Percentiles rank a stretch among this genome's conserved stretches.
Evolutionary conservation across 1,140 invertebrate species (phyloP).

Genomic region (Neelides sp.): DNA sequence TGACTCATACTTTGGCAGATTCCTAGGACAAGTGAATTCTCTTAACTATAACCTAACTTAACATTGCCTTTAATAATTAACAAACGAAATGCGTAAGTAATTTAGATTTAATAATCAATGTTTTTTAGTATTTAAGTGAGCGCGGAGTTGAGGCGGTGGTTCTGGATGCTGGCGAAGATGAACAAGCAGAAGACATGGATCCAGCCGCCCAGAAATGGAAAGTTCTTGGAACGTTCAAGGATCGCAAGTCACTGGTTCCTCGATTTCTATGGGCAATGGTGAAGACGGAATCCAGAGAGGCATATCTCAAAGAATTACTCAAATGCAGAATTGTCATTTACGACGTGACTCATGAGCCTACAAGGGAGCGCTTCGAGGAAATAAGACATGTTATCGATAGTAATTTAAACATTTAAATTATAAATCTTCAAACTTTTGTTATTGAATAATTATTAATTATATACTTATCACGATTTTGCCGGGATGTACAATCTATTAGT

Average conservation of each 20-base stretch:
- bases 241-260: constrained; percentile 7
- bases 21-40: constrained; percentile 18
- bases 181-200: constrained; percentile 2
- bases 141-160: background rate
- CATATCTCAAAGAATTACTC: constrained; percentile 18
- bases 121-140: constrained; percentile 14
- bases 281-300: constrained; percentile 16
- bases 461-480: constrained; percentile 27
- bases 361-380: constrained; percentile 20
- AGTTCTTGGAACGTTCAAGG: constrained; percentile 13
- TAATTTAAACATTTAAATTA: constrained; percentile 25
- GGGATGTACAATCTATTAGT: constrained; percentile 15
- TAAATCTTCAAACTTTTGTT: background rate
- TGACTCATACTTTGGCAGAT: constrained; percentile 23
- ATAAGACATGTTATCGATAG: constrained; percentile 33
- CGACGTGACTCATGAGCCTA: constrained; percentile 34
- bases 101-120: background rate
- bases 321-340: constrained; percentile 36
- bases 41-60: too few species aligned
- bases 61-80: background rate
- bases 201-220: background rate
- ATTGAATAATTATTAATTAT: background rate
- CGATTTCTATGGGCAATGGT: constrained; percentile 24
- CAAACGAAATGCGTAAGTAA: background rate
- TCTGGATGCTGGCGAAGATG: constrained; percentile 8